Evolutionary conservation across 2,888 invertebrate genomes (phyloP).

Genomic region (Cactoblastis cactorum): DNA sequence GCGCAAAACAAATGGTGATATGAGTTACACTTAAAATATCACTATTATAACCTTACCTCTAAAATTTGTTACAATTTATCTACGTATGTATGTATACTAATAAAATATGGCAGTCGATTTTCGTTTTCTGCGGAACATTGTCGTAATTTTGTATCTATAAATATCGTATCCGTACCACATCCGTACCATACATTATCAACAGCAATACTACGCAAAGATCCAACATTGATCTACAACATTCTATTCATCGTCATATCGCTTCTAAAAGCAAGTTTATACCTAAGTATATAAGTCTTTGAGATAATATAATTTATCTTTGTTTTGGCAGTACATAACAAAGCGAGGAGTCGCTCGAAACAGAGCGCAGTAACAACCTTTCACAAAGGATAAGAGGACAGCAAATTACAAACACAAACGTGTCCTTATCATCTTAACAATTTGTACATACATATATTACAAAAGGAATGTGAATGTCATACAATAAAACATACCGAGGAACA

Average conservation of each 20-base stretch:
- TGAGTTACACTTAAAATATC: slow-evolving; percentile 14
- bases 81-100: slow-evolving; percentile 36
- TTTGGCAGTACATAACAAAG: not conserved
- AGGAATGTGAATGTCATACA: not conserved
- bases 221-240: not conserved
- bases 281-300: not conserved
- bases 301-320: not conserved
- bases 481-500: slow-evolving; percentile 1
- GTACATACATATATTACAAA: not conserved
- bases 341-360: not conserved
- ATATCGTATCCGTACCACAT: not conserved
- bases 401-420: not conserved
- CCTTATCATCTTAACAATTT: not conserved
- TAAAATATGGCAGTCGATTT: slow-evolving; percentile 53
- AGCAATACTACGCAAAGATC: not conserved
- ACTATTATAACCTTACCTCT: slow-evolving; percentile 6
- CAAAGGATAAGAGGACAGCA: not conserved
- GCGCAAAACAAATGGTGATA: slow-evolving; percentile 14
- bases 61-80: slow-evolving; percentile 12
- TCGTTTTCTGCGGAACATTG: slow-evolving; percentile 26
- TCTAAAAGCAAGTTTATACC: not conserved
- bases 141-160: slow-evolving; percentile 7
- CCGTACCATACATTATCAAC: slow-evolving; percentile 1
- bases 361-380: not conserved
- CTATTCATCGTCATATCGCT: not conserved